phyloP scores from a whole-genome alignment of 2,888 invertebrate species.

The Graphium colonna region DNA sequence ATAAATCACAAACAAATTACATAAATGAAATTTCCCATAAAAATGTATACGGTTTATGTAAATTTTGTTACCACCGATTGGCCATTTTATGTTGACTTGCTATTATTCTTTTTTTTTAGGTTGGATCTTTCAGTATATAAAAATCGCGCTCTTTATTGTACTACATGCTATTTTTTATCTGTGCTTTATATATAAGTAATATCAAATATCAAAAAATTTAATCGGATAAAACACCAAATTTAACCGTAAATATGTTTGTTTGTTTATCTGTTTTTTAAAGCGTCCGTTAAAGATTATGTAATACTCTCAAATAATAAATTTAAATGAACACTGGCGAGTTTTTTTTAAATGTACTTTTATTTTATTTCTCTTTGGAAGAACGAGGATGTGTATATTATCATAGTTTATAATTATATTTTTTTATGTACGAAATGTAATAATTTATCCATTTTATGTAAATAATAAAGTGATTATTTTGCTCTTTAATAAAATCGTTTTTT shows the following conservation, averaged over 20 bases:
- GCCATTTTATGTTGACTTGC: too few relatives aligned
- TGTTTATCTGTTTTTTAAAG: too few relatives aligned
- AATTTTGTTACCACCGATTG: background rate
- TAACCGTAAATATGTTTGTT: background rate
- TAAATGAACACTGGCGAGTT: background rate
- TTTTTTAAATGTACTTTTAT: background rate
- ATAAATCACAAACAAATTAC: too few relatives aligned
- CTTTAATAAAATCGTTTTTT: constrained; percentile 2
- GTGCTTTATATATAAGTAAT: too few relatives aligned
- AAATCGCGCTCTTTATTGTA: too few relatives aligned
- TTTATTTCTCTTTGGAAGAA: background rate
- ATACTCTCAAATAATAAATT: too few relatives aligned
- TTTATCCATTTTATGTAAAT: constrained; percentile 16
- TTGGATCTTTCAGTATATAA: too few relatives aligned
- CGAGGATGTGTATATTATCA: background rate
- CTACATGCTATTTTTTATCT: too few relatives aligned
- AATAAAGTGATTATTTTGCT: background rate
- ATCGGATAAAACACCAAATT: background rate
- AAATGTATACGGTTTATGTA: background rate
- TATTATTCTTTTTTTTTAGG: background rate
- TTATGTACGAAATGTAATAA: constrained; percentile 8
- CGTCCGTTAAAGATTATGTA: background rate
- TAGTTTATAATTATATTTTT: background rate
- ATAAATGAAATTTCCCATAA: background rate
- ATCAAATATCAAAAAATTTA: background rate